Percentiles rank a stretch among this genome's conserved stretches.
phyloP scores from a whole-genome alignment of 2,888 invertebrate genomes.

The Rhopalosiphum nymphaeae region DNA sequence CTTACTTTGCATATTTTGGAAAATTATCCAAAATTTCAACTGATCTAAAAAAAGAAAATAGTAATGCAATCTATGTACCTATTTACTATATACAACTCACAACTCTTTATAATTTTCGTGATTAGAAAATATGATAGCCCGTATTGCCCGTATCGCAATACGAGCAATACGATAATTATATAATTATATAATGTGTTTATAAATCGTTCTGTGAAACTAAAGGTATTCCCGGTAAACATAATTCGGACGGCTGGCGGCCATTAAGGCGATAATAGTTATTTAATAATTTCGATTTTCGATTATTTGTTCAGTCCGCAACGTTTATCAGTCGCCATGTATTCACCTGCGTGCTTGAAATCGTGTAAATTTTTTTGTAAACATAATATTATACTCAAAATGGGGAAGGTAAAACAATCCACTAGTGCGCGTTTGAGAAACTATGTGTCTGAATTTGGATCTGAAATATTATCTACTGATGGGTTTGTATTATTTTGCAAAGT shows the following conservation, averaged over 20 bases:
- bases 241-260: background rate
- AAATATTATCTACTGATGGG: slow-evolving; percentile 42
- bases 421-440: slow-evolving; percentile 27
- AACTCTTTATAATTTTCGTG: slow-evolving; percentile 18
- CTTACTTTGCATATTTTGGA: too few relatives aligned
- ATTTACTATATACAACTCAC: slow-evolving; percentile 16
- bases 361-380: background rate
- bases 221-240: background rate
- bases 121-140: slow-evolving; percentile 16
- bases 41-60: background rate
- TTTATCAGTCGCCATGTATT: slow-evolving; percentile 8
- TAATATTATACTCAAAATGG: slow-evolving; percentile 6
- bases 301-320: slow-evolving; percentile 14
- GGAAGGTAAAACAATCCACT: background rate
- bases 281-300: slow-evolving; percentile 25
- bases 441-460: slow-evolving; percentile 25
- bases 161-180: background rate
- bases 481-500: slow-evolving; percentile 38
- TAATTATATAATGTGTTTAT: slow-evolving; percentile 6
- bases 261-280: background rate
- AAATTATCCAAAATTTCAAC: too few relatives aligned
- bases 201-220: background rate
- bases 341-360: background rate
- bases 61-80: slow-evolving; percentile 16
- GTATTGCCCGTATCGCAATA: slow-evolving; percentile 1